Evolutionary conservation across 2,888 invertebrate genomes (phyloP).

Genomic region (Rhopalosiphum nymphaeae): DNA sequence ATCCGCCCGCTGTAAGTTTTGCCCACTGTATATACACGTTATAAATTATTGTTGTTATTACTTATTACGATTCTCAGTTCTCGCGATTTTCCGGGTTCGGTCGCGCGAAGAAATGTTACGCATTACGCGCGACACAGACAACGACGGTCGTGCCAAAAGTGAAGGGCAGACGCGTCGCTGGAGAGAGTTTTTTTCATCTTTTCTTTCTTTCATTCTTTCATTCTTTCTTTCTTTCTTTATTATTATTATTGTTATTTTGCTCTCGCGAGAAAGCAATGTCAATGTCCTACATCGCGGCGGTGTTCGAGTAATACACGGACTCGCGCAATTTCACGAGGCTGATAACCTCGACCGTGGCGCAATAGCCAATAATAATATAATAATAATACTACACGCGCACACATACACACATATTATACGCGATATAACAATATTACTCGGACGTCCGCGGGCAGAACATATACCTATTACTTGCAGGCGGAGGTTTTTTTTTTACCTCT

Average conservation of each 20-base stretch:
- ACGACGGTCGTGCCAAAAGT: constrained; percentile 50
- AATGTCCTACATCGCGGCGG: constrained; percentile 56
- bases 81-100: constrained; percentile 15
- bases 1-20: background rate
- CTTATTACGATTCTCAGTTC: background rate
- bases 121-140: background rate
- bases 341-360: constrained; percentile 60
- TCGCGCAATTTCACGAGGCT: constrained; percentile 53
- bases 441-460: background rate
- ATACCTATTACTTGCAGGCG: background rate
- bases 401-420: background rate
- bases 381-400: background rate
- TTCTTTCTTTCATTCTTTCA: background rate
- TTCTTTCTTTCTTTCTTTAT: background rate
- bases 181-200: constrained; percentile 55
- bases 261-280: constrained; percentile 64
- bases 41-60: background rate
- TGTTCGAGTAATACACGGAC: constrained; percentile 30
- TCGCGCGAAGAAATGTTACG: constrained; percentile 29
- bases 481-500: background rate
- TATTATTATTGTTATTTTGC: constrained; percentile 24
- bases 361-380: constrained; percentile 19
- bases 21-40: background rate
- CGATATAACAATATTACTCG: background rate
- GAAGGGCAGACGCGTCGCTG: constrained; percentile 49